phyloP scores from a whole-genome alignment of 2,797 vertebrate species.

The Rhodeus uyekii region DNA sequence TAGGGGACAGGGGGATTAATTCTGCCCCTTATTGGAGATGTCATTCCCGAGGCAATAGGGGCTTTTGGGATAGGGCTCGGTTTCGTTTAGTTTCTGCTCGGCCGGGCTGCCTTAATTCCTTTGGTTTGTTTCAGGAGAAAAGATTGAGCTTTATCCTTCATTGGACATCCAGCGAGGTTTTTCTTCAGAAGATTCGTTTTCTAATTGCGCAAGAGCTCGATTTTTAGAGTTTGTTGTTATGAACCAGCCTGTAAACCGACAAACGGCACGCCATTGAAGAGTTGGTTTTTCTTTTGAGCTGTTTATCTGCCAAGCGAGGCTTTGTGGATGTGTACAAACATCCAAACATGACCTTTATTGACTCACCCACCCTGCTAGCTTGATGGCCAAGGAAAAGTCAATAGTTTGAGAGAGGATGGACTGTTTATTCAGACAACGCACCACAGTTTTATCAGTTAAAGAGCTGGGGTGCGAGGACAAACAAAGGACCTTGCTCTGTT shows the following conservation, averaged over 20 bases:
- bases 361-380: constrained; percentile 66
- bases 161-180: not conserved
- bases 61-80: constrained; percentile 66
- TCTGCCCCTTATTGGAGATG: constrained; percentile 78
- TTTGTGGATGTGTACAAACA: constrained; percentile 51
- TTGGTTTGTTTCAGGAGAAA: constrained; percentile 56
- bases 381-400: constrained; percentile 77
- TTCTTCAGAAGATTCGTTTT: constrained; percentile 12
- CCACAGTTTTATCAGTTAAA: constrained; percentile 55
- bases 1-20: constrained; percentile 71
- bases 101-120: constrained; percentile 93
- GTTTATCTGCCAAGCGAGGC: constrained; percentile 28
- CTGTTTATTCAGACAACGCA: constrained; percentile 77
- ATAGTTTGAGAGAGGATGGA: constrained; percentile 71
- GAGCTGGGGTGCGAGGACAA: constrained; percentile 34
- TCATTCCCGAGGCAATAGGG: constrained; percentile 79
- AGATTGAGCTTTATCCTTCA: constrained; percentile 29
- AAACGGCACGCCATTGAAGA: not conserved
- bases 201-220: constrained; percentile 27
- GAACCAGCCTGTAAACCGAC: not conserved
- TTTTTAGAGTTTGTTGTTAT: not conserved
- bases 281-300: not conserved
- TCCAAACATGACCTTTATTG: constrained; percentile 49
- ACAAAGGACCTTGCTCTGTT: constrained; percentile 63
- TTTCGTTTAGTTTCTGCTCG: constrained; percentile 84